phyloP scores from a whole-genome alignment of 2,797 vertebrate species.

The Limnodromus scolopaceus region DNA sequence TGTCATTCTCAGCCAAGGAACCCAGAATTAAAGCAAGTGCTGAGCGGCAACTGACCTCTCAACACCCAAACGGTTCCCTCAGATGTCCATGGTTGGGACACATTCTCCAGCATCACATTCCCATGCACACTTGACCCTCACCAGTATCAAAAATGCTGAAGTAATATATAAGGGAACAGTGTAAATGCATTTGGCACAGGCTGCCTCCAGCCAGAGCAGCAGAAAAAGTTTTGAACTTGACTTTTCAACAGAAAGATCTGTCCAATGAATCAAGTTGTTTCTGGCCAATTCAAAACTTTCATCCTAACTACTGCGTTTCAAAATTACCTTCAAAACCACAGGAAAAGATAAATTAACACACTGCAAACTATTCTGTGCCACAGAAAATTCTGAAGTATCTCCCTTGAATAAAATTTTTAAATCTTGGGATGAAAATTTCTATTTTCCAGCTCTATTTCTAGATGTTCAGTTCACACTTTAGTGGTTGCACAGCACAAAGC shows the following conservation, averaged over 20 bases:
- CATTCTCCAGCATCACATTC: fast-evolving
- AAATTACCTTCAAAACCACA: not conserved
- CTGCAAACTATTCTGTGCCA: not conserved
- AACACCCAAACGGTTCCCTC: not conserved
- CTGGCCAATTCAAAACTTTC: not conserved
- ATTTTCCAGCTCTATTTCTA: not conserved
- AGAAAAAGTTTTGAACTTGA: not conserved
- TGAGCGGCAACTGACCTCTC: not conserved
- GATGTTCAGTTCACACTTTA: not conserved
- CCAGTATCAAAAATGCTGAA: not conserved
- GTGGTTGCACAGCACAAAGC: not conserved
- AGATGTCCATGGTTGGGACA: not conserved
- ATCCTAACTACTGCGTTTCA: not conserved
- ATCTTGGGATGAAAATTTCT: not conserved
- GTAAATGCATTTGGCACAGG: not conserved
- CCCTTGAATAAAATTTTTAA: not conserved
- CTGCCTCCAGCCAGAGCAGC: not conserved
- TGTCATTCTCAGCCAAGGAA: not conserved
- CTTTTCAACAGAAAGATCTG: not conserved
- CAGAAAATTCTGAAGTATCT: not conserved
- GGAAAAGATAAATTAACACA: not conserved
- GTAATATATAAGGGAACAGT: not conserved
- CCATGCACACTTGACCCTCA: not conserved
- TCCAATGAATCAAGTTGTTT: not conserved
- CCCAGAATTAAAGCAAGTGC: not conserved